Percentiles rank a stretch among this genome's conserved stretches.
Conservation (phyloP, 2,113 vertebrate species). For the Pogona vitticeps region DNA sequence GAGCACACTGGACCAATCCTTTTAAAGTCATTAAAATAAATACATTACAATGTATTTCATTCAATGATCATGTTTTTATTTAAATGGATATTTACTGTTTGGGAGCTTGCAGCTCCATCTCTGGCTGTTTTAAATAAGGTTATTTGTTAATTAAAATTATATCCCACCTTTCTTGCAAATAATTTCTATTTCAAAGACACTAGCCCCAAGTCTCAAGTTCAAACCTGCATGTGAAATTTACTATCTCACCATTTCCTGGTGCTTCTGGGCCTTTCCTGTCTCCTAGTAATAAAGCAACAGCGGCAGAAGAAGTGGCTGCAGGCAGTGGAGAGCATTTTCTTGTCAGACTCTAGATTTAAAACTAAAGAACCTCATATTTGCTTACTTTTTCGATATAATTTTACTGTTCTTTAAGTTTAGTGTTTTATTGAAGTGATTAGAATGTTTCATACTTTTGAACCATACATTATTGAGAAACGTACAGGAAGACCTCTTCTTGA, state of each 20-base stretch:
- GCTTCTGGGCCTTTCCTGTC: background rate
- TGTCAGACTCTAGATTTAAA: background rate
- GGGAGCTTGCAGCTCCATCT: too few relatives aligned
- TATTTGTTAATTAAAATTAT: too few relatives aligned
- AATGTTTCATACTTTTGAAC: slow-evolving; percentile 8
- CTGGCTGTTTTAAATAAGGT: background rate
- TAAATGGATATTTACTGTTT: background rate
- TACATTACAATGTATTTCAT: background rate
- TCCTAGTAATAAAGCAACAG: background rate
- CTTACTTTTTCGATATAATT: background rate
- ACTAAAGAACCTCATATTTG: background rate
- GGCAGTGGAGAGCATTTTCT: background rate
- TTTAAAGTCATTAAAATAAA: background rate
- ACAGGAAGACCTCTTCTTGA: background rate
- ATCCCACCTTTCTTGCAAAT: too few relatives aligned
- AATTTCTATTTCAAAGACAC: too few relatives aligned
- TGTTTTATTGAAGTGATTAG: background rate
- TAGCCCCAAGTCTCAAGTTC: background rate
- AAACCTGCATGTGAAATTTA: background rate
- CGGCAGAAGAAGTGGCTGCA: background rate
- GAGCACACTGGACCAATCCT: too few relatives aligned
- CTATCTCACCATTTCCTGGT: background rate
- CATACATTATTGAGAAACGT: background rate
- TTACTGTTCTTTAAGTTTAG: background rate
- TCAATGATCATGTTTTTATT: background rate